These are phyloP conservation scores for Tenthredo mesomela DNA, from an alignment of 2,888 invertebrate species.

Conservation along the genomic window DNA sequence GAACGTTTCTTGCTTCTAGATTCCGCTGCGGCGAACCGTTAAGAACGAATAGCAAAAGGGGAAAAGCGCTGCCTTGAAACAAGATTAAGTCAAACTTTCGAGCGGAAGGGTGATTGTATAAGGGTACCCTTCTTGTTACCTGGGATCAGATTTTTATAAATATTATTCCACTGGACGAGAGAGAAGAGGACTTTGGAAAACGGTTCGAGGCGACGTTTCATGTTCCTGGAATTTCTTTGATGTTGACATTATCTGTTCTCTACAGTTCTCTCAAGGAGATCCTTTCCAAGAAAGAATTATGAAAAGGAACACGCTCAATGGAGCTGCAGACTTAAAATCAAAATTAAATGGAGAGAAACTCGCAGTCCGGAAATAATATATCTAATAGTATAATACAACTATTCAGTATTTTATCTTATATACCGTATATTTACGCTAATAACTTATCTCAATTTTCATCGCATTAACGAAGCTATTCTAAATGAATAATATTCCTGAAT, in stretches of 20 bases:
- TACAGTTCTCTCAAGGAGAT: not conserved
- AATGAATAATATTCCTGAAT: not conserved
- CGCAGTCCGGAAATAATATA: not conserved
- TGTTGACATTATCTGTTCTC: not conserved
- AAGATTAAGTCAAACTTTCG: slow-evolving; percentile 16
- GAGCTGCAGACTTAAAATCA: not conserved
- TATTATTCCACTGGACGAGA: not conserved
- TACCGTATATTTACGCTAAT: not conserved
- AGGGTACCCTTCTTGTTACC: not conserved
- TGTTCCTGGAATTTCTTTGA: not conserved
- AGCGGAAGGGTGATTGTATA: not conserved
- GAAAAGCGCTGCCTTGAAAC: not conserved
- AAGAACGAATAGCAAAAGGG: not conserved
- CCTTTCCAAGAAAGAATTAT: not conserved
- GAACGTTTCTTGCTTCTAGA: slow-evolving; percentile 27
- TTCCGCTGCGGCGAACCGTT: not conserved
- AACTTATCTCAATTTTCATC: not conserved
- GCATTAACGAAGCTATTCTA: not conserved
- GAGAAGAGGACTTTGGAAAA: not conserved
- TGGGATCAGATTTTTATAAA: not conserved
- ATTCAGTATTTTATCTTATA: not conserved
- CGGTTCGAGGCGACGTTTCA: not conserved
- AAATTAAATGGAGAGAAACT: not conserved
- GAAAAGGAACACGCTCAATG: not conserved
- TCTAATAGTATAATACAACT: not conserved